Base-by-base conservation (phyloP, 1,140 invertebrate genomes). In the Drosophila pachea region DNA sequence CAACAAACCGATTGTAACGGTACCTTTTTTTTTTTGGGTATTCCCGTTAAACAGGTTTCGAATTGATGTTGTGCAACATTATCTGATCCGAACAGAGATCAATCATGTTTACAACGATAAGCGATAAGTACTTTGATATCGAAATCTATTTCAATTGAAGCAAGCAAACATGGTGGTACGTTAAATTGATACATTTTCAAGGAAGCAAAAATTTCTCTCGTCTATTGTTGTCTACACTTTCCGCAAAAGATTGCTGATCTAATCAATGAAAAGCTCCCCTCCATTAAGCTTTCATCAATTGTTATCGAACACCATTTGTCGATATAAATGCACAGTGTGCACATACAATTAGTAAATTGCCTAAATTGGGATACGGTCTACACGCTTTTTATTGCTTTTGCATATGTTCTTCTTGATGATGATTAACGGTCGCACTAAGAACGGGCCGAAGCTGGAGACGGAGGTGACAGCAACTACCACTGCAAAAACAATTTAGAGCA, bases 301-400 rank as follows among this genome's bases (percentile, higher is more conserved):
- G 16, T 38, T 58, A 43, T 35, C 55, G 40, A 42, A 35, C 22
- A 11, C 11, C 32, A 33, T 35, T 9, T 52, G 31, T 35, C 8
- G 12, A 35, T 7, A 32, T 29, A 7, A 4, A 9, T 47, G 32
- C 5, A 52, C 66, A 68, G 52, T 72, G 56, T 55, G 36, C 38
- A 33, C 32, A 67, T 29, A 60, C 55, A 40, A 61, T 56, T 55
- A 69, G 31, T 64, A 52, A 64, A 56, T 69, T 64, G 45, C 52
- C 36, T 50, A 58, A 64, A 68, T 61, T 63, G 47, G 52, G 36
- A 32, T 68, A 53, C 64, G 64, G 50, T 54, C 38, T 54, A 64
- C 43, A 64, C 54, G 53, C 31, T 47, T 64, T 72, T 67, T 76
- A 82, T 82, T 84, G 78, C 84, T 82, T 82, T 75, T 48, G 67